These are phyloP conservation scores for Ceratosolen solmsi DNA, from an alignment of 1,140 invertebrate genomes.

Conservation along the genomic window DNA sequence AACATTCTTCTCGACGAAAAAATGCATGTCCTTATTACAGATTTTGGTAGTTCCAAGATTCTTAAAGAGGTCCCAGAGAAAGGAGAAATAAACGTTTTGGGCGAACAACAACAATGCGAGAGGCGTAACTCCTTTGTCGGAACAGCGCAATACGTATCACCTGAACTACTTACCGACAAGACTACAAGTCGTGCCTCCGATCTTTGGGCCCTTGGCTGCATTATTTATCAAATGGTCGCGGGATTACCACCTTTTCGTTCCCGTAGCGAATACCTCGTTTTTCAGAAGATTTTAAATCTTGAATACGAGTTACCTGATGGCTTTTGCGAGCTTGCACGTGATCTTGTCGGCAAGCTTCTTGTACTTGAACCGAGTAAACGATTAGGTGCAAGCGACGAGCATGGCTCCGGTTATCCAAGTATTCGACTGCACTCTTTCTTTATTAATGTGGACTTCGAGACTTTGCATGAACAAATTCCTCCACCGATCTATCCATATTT, in stretches of 20 bases:
- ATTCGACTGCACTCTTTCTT: slow-evolving; percentile 92
- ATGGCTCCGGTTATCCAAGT: slow-evolving; percentile 82
- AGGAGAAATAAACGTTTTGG: slow-evolving; percentile 9
- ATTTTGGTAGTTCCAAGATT: slow-evolving; percentile 98
- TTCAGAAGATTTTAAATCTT: slow-evolving; percentile 94
- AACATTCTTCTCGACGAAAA: slow-evolving; percentile 92
- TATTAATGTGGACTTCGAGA: slow-evolving; percentile 87
- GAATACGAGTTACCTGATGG: slow-evolving; percentile 95
- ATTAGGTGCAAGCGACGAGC: slow-evolving; percentile 87
- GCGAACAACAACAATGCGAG: slow-evolving; percentile 48
- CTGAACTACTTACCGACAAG: slow-evolving; percentile 92
- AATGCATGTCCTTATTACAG: slow-evolving; percentile 97
- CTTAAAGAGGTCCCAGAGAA: slow-evolving; percentile 70
- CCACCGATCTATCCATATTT: slow-evolving; percentile 90
- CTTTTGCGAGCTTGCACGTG: slow-evolving; percentile 87
- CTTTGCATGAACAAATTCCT: slow-evolving; percentile 83
- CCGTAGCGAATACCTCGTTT: slow-evolving; percentile 95
- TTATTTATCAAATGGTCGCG: slow-evolving; percentile 97
- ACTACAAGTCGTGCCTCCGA: slow-evolving; percentile 88
- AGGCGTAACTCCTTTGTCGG: slow-evolving; percentile 94
- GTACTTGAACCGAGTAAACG: slow-evolving; percentile 86
- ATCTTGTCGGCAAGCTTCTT: slow-evolving; percentile 91
- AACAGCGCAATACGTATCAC: slow-evolving; percentile 99
- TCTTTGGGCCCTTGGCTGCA: slow-evolving; percentile 98
- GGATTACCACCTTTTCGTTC: slow-evolving; percentile 94